These are phyloP conservation scores for Pseudomyrmex flavicornis DNA, from an alignment of 1,140 invertebrate species.

Conservation along the genomic window DNA sequence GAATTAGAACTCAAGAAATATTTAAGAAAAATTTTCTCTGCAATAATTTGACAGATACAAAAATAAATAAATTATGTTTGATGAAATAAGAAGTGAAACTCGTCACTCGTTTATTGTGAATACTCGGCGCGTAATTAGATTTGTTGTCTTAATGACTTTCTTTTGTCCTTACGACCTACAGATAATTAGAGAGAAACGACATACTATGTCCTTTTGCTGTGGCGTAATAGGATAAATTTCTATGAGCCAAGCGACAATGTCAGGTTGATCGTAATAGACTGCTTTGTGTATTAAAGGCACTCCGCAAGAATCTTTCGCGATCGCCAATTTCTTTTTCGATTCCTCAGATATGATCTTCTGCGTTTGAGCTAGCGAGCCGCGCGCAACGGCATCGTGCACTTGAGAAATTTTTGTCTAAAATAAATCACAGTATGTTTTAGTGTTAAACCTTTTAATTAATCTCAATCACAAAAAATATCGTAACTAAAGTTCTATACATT, in stretches of 20 bases:
- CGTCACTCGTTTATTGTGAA: not conserved
- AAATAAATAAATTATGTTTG: not conserved
- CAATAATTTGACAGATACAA: not conserved
- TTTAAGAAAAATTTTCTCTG: not conserved
- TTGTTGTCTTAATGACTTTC: not conserved
- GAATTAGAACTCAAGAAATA: not conserved
- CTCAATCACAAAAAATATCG: no score
- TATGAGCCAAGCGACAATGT: conserved; percentile 91
- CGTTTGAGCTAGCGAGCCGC: conserved; percentile 88
- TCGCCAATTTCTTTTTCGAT: conserved; percentile 88
- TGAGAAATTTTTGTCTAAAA: conserved; percentile 88
- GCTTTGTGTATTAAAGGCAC: conserved; percentile 92
- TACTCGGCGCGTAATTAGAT: not conserved
- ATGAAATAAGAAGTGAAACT: not conserved
- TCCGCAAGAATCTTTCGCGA: conserved; percentile 91
- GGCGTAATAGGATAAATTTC: conserved; percentile 90
- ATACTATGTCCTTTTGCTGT: conserved; percentile 92
- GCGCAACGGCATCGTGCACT: conserved; percentile 90
- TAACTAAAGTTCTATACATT: no score
- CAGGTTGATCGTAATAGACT: conserved; percentile 90
- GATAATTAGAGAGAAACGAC: conserved; percentile 64
- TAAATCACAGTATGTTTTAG: not conserved
- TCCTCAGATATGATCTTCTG: conserved; percentile 85
- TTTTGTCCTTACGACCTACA: not conserved
- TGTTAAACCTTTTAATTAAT: no score